Evolutionary conservation across 2,888 invertebrate species (phyloP), one percentile per base, ranked within the genome.

Genomic region (Drosophila lacicola): DNA sequence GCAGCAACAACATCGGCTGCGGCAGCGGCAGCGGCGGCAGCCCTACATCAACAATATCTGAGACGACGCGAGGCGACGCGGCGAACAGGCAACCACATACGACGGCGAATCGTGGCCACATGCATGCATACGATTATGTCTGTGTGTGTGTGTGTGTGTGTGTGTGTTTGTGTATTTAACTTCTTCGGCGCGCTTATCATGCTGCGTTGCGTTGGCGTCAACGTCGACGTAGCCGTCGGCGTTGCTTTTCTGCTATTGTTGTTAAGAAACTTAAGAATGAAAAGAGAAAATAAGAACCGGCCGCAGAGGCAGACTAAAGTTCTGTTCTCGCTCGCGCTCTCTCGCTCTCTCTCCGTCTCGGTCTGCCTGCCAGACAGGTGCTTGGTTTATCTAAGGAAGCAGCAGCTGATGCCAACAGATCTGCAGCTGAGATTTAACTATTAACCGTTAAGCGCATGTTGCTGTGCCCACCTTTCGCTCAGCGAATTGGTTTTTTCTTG

Each of bases 241-340:
- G 45, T 42, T 44, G 29, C n/a, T 60, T 45, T 41, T 60, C 46
- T 68, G 64, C 56, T 80, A 50, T 65, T 77, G 73, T 77, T 77
- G 73, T 68, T 63, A 80, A 66, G 54, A 78, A 80, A 68, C 68
- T 72, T 50, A 78, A 81, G 78, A 80, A 73, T 80, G 73, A 77
- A 78, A 56, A 57, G 51, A 51, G 33, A 60, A n/a, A 54, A n/a
- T 56, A 42, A 29, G 47, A 49, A 46, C 47, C n/a, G 37, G 50
- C 25, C 36, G 65, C 33, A 39, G 14, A 21, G 47, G 58, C 41
- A 47, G 17, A 54, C 37, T 42, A 46, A 19, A 42, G 47, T n/a
- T 19, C 44, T 47, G 42, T 34, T 34, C 37, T 36, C 21, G 34
- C 47, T 44, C 37, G 25, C 19, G 19, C 50, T 34, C 39, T 14